Evolutionary conservation across 2,888 invertebrate genomes (phyloP).

Genomic region (Calliopum simillimum): DNA sequence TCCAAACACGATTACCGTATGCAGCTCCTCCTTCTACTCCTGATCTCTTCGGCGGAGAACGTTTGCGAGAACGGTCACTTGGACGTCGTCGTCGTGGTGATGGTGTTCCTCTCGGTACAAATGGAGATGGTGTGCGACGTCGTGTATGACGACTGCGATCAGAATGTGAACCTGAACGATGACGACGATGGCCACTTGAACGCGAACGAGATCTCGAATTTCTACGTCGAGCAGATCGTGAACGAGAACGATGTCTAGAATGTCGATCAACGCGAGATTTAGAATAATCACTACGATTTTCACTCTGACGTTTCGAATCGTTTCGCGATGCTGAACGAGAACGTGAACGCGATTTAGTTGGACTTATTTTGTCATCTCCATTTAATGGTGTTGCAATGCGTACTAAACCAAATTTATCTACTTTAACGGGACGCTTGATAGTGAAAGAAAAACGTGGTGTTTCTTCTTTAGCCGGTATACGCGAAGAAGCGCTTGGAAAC

Average conservation of each 20-base stretch:
- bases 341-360: conserved; percentile 40
- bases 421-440: conserved; percentile 70
- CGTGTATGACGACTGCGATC: conserved; percentile 42
- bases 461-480: conserved; percentile 20
- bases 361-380: conserved; percentile 39
- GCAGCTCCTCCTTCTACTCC: conserved; percentile 44
- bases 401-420: conserved; percentile 81
- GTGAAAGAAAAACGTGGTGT: conserved; percentile 60
- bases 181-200: conserved; percentile 45
- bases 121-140: conserved; percentile 61
- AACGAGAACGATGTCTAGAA: conserved; percentile 42
- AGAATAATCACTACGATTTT: conserved; percentile 65
- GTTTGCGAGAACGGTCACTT: conserved; percentile 46
- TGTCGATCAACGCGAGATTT: conserved; percentile 30
- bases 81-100: conserved; percentile 54
- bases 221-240: conserved; percentile 41
- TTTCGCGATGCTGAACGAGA: conserved; percentile 46
- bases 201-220: conserved; percentile 50
- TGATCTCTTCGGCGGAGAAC: conserved; percentile 47
- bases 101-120: conserved; percentile 68
- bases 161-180: conserved; percentile 50
- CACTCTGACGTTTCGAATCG: conserved; percentile 62
- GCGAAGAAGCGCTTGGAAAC: neutral
- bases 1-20: conserved; percentile 53
- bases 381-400: conserved; percentile 73